Percentiles rank a stretch among this genome's conserved stretches.
These are phyloP conservation scores for Platerodrilus igneus DNA, from an alignment of 2,888 invertebrate genomes.

Conservation along the genomic window DNA sequence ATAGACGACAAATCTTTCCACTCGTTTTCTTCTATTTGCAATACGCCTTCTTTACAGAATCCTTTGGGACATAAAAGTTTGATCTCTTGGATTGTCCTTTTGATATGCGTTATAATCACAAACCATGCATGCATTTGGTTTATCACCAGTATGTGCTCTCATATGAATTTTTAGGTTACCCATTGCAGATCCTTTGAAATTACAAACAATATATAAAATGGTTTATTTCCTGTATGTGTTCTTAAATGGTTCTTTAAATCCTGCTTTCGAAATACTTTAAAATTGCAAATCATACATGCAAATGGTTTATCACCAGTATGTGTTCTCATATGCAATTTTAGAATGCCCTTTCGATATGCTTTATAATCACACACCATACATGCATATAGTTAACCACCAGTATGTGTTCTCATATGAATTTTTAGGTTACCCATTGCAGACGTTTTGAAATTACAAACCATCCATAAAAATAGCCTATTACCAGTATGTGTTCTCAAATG, in stretches of 20 bases:
- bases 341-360: background rate
- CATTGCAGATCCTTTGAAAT: too few relatives aligned
- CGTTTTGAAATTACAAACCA: background rate
- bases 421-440: background rate
- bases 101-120: too few relatives aligned
- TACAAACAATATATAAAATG: too few relatives aligned
- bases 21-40: too few relatives aligned
- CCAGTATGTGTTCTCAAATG: constrained; percentile 4
- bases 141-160: too few relatives aligned
- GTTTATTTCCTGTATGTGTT: background rate
- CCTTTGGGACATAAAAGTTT: too few relatives aligned
- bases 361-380: too few relatives aligned
- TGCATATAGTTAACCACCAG: background rate
- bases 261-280: background rate
- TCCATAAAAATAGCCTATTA: background rate
- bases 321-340: constrained; percentile 1
- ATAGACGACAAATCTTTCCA: too few relatives aligned
- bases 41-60: too few relatives aligned
- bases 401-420: background rate
- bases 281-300: background rate
- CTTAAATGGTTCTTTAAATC: background rate
- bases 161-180: too few relatives aligned
- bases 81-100: too few relatives aligned
- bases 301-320: constrained; percentile 4
- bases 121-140: too few relatives aligned